Conservation (phyloP, 1,140 invertebrate species). For the Lethocerus indicus region DNA sequence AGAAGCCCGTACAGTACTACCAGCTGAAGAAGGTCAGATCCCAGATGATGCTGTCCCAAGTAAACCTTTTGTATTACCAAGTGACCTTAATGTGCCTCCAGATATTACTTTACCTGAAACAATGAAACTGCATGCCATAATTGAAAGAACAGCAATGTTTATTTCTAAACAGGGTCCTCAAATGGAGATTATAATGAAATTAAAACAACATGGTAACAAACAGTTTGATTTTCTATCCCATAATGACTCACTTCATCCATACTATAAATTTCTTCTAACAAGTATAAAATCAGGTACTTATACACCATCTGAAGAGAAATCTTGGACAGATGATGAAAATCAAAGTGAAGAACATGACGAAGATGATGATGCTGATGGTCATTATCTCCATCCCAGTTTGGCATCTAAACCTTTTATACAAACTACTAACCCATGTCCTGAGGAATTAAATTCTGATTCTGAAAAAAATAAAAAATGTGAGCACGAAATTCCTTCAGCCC, state of each 20-base stretch:
- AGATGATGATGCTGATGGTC: constrained; percentile 24
- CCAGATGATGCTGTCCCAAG: constrained; percentile 39
- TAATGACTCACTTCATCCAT: constrained; percentile 67
- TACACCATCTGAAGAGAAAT: constrained; percentile 14
- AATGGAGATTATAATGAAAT: constrained; percentile 97
- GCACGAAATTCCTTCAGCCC: no score
- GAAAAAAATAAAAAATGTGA: background rate
- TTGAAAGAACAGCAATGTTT: constrained; percentile 92
- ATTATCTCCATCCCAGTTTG: constrained; percentile 70
- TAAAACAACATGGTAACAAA: constrained; percentile 84
- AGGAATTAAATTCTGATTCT: no score
- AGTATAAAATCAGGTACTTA: constrained; percentile 72
- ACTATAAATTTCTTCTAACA: constrained; percentile 70
- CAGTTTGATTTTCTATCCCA: constrained; percentile 89
- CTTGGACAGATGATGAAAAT: constrained; percentile 4
- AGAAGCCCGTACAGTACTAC: no score
- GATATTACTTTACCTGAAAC: constrained; percentile 71
- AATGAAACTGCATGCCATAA: constrained; percentile 81
- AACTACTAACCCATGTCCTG: constrained; percentile 1
- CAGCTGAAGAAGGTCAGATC: constrained; percentile 17
- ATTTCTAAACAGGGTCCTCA: constrained; percentile 84
- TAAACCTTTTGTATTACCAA: constrained; percentile 48
- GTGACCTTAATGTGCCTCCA: constrained; percentile 50
- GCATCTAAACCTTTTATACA: constrained; percentile 23
- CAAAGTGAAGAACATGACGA: constrained; percentile 2